These are phyloP conservation scores for Diaphora mendica DNA, from an alignment of 2,888 invertebrate species.

Conservation along the genomic window DNA sequence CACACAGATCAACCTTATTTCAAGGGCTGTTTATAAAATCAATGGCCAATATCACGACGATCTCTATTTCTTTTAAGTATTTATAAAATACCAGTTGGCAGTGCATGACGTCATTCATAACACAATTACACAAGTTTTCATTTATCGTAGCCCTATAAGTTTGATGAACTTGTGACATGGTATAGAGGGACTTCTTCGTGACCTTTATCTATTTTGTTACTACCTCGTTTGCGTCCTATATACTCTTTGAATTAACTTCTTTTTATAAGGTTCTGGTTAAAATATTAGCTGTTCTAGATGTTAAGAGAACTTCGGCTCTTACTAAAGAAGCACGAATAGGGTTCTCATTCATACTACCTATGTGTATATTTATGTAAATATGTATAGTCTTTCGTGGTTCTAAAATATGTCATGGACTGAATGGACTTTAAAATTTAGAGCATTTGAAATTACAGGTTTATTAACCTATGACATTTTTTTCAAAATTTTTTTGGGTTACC, in stretches of 20 bases:
- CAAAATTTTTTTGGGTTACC: too few species aligned
- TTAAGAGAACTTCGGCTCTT: background rate
- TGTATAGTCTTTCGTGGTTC: too few species aligned
- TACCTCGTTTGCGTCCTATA: background rate
- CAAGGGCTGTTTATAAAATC: background rate
- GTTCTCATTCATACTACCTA: background rate
- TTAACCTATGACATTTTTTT: too few species aligned
- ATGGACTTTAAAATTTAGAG: too few species aligned
- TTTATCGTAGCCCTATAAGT: slow-evolving; percentile 7
- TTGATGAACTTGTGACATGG: background rate
- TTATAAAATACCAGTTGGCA: too few species aligned
- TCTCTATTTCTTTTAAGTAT: background rate
- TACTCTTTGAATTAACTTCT: background rate
- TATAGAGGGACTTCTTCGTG: slow-evolving; percentile 3
- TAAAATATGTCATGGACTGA: too few species aligned
- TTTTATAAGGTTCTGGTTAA: background rate
- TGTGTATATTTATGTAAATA: background rate
- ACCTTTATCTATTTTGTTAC: background rate
- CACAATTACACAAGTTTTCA: background rate
- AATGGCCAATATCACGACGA: background rate
- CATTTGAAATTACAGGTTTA: too few species aligned
- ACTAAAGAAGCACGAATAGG: background rate
- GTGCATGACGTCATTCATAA: background rate
- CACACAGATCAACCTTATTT: background rate
- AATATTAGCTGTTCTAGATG: background rate